Evolutionary conservation across 92 coral and sea anemone genomes (phyloP).

Genomic region (Palythoa grandiflora): DNA sequence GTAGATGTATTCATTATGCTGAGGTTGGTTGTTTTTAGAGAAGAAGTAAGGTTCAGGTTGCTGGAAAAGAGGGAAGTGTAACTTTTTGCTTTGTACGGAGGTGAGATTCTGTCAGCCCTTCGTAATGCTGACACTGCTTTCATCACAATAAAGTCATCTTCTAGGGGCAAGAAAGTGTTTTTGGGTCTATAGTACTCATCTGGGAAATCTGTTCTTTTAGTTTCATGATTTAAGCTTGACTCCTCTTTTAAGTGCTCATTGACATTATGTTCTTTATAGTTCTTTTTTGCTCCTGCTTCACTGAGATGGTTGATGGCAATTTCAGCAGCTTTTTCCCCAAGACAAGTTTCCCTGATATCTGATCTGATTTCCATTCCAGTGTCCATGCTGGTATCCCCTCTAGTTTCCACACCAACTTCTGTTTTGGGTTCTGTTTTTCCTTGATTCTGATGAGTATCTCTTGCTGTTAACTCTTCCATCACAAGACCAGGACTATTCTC

Average conservation of each 20-base stretch:
- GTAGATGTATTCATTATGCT: conserved; percentile 63
- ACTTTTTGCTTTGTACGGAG: conserved; percentile 41
- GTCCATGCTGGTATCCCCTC: background rate
- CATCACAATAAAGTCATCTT: conserved; percentile 74
- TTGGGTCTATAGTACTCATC: background rate
- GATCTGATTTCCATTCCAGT: background rate
- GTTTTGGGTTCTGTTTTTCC: background rate
- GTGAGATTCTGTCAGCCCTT: conserved; percentile 71
- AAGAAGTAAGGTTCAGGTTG: conserved; percentile 34
- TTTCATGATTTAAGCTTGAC: background rate
- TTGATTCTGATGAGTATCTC: background rate
- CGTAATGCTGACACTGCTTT: conserved; percentile 80
- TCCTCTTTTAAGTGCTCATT: background rate
- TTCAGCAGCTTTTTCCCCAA: background rate
- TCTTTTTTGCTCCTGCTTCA: background rate
- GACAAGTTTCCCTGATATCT: background rate
- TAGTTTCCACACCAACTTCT: background rate
- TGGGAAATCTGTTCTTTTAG: background rate
- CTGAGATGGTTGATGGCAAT: background rate
- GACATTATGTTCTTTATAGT: background rate
- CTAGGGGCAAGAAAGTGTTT: conserved; percentile 43
- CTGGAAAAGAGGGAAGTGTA: conserved; percentile 20
- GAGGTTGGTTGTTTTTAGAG: conserved; percentile 45
- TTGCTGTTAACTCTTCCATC: conserved; percentile 19
- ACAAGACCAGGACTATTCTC: conserved; percentile 16